These are phyloP conservation scores for Thripadectes ignobilis DNA, from an alignment of 2,797 vertebrate genomes.

Conservation along the genomic window DNA sequence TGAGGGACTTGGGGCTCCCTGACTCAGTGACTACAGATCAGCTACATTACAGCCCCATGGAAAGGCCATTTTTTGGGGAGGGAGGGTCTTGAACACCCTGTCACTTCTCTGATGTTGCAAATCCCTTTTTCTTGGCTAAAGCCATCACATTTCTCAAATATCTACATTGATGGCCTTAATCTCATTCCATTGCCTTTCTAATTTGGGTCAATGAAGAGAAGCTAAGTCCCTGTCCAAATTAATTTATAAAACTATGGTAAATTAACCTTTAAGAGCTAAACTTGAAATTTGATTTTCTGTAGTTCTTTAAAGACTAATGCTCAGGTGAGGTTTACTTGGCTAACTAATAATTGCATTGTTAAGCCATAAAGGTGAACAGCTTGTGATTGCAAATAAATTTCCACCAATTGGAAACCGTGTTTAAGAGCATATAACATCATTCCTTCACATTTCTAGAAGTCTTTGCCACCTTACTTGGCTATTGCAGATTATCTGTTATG, in stretches of 20 bases:
- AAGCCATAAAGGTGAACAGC: not conserved
- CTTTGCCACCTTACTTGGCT: not conserved
- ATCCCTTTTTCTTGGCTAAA: not conserved
- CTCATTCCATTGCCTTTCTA: not conserved
- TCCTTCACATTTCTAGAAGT: not conserved
- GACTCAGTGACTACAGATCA: not conserved
- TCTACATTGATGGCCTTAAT: not conserved
- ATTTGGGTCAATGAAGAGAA: constrained; percentile 16
- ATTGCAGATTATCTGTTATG: not conserved
- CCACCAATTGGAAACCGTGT: not conserved
- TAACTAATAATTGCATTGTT: not conserved
- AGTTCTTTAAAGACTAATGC: not conserved
- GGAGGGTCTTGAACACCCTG: not conserved
- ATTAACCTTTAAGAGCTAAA: constrained; percentile 2
- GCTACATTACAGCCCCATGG: fast-evolving
- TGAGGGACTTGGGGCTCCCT: not conserved
- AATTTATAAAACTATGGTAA: constrained; percentile 19
- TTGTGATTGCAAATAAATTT: not conserved
- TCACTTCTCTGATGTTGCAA: not conserved
- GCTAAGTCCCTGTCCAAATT: not conserved
- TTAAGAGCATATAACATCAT: not conserved
- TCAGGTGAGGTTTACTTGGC: not conserved
- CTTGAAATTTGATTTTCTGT: not conserved
- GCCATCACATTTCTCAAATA: not conserved
- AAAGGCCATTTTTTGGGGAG: not conserved